These are phyloP conservation scores for Chaetodon trifasciatus DNA, from an alignment of 2,797 vertebrate genomes.

Conservation along the genomic window DNA sequence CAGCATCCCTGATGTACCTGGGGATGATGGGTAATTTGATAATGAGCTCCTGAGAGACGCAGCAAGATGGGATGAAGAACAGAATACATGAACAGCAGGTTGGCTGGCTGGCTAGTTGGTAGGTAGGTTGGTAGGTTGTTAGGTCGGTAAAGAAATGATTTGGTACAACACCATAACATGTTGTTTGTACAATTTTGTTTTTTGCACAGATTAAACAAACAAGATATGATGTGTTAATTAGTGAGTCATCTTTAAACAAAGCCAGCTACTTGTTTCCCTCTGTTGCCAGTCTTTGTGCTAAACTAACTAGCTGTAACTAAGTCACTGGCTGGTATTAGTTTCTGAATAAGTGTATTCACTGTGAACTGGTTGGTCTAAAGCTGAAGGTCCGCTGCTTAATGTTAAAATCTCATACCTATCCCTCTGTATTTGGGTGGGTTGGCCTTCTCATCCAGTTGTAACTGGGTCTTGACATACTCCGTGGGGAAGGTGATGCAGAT, in stretches of 20 bases:
- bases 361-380: neutral
- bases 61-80: neutral
- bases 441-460: slow-evolving; percentile 94
- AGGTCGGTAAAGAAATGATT: neutral
- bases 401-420: slow-evolving; percentile 75
- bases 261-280: neutral
- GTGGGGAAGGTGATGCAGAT: slow-evolving; percentile 99
- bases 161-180: no score
- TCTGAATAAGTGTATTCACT: neutral
- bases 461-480: slow-evolving; percentile 96
- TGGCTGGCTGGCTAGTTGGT: neutral
- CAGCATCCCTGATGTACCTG: slow-evolving; percentile 75
- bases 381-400: neutral
- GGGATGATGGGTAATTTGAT: slow-evolving; percentile 78
- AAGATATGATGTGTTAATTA: no score
- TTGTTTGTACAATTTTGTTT: no score
- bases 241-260: neutral
- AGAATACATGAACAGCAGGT: neutral
- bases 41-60: slow-evolving; percentile 76
- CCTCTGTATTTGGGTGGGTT: slow-evolving; percentile 93
- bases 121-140: slow-evolving; percentile 9
- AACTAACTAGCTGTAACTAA: neutral
- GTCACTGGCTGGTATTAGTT: neutral
- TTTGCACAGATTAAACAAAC: no score
- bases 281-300: neutral